Base-by-base conservation (phyloP, 2,888 invertebrate genomes). In the Drepanosiphum platanoidis region DNA sequence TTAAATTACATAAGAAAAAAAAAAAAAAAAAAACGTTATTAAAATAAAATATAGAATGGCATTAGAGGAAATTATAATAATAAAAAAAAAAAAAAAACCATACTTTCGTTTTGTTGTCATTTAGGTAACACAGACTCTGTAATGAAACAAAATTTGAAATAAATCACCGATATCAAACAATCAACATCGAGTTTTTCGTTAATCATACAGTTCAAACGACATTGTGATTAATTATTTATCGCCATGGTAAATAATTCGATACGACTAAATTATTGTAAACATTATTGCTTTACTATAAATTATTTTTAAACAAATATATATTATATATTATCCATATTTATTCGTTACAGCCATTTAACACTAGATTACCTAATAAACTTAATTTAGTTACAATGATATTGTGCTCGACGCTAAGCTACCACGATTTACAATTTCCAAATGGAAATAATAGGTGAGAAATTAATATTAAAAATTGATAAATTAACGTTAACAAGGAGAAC, bases 341-440 rank as follows among this genome's bases (percentile, higher is more conserved):
- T 68, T 46, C n/a, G n/a, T 30, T n/a, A 77, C 15, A 36, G 77
- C 77, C 84, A 66, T 58, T 70, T 64, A 68, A 18, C 18, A 84
- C 70, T 77, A 77, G 22, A 39, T 68, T 75, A 58, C 39, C 52
- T 77, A 84, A 18, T 3, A 75, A 75, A 66, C 72, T 74, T 83
- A 75, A 42, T 66, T 83, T 34, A 52, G 46, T 83, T 83, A 34
- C 30, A 75, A 66, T 74, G 74, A 75, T 83, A 75, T 84, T 39
- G 75, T 77, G 84, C 75, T 84, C 66, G 18, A 68, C n/a, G 39
- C 84, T 77, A 84, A 71, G 30, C 75, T 84, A 84, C 52, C 84
- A 52, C 39, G 77, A 9, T 83, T 77, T 84, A 84, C 36, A 58
- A 68, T 58, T 70, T 58, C 77, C 52, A 36, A 68, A 70, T 32